Conservation (phyloP, 2,888 invertebrate genomes). For the Strigamia transsilvanica region DNA sequence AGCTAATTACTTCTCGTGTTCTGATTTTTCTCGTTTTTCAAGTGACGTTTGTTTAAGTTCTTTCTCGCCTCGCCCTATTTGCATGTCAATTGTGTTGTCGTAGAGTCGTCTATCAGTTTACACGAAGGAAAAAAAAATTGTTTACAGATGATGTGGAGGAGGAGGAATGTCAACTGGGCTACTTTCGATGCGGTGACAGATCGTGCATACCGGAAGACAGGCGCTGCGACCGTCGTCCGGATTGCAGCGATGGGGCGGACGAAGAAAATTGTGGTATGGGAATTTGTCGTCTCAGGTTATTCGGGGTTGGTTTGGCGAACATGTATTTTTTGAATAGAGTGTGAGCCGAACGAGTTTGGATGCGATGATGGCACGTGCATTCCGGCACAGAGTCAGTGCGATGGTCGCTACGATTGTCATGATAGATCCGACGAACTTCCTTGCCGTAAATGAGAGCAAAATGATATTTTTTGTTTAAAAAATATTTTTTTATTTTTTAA, state of each 20-base stretch:
- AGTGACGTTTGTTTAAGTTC: not conserved
- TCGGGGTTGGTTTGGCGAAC: slow-evolving; percentile 6
- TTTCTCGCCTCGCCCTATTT: slow-evolving; percentile 40
- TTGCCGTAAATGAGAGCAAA: slow-evolving; percentile 62
- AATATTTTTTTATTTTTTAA: not conserved
- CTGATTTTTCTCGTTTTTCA: not conserved
- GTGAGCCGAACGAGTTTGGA: slow-evolving; percentile 57
- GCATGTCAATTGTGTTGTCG: not conserved
- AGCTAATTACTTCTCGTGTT: slow-evolving; percentile 28
- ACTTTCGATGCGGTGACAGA: slow-evolving; percentile 32
- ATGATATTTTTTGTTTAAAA: not conserved
- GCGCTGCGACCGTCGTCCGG: slow-evolving; percentile 60
- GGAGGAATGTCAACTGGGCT: not conserved
- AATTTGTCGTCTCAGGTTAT: not conserved
- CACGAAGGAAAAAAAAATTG: slow-evolving; percentile 1
- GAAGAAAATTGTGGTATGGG: slow-evolving; percentile 58
- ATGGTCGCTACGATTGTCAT: slow-evolving; percentile 62
- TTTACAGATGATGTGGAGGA: not conserved
- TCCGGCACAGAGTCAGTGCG: slow-evolving; percentile 62
- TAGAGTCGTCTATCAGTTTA: not conserved
- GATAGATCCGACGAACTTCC: slow-evolving; percentile 65
- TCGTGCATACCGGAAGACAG: slow-evolving; percentile 56
- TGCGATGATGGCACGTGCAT: slow-evolving; percentile 60
- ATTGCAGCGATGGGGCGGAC: slow-evolving; percentile 60
- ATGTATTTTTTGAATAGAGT: slow-evolving; percentile 34